A percentile compares a stretch with the other conserved stretches of the same genome.
These are phyloP conservation scores for Drosophila mauritiana DNA, from an alignment of 1,140 invertebrate genomes.

Conservation along the genomic window DNA sequence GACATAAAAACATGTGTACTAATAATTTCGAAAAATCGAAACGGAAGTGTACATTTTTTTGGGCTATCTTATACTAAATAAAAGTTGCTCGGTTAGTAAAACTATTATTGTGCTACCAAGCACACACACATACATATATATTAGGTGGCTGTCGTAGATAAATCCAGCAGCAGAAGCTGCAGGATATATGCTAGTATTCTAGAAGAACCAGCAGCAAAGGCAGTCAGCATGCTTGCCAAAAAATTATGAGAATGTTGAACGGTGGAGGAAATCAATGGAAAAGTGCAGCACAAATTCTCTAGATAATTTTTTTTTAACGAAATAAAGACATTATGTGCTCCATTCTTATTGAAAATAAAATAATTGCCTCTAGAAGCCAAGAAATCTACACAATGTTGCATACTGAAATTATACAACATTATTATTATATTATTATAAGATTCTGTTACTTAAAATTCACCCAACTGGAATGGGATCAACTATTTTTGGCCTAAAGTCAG, in stretches of 20 bases:
- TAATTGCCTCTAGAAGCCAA: too few relatives aligned
- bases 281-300: not conserved
- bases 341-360: too few relatives aligned
- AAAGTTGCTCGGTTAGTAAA: too few relatives aligned
- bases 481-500: too few relatives aligned
- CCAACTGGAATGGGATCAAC: too few relatives aligned
- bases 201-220: conserved; percentile 19
- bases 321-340: not conserved
- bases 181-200: conserved; percentile 28
- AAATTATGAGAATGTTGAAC: conserved; percentile 49
- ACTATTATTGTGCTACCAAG: not conserved
- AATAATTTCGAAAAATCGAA: not conserved
- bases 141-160: conserved; percentile 36
- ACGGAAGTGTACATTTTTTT: too few relatives aligned
- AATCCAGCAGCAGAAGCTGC: conserved; percentile 15
- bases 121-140: not conserved
- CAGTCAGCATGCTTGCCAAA: conserved; percentile 38
- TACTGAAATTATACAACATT: too few relatives aligned
- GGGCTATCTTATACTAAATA: too few relatives aligned
- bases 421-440: too few relatives aligned
- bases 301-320: too few relatives aligned
- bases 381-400: too few relatives aligned
- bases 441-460: too few relatives aligned
- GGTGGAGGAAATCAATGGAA: conserved; percentile 29
- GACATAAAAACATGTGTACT: not conserved